Base-by-base conservation (phyloP, 2,888 invertebrate species). In the Hydrotaea cyrtoneurina region DNA sequence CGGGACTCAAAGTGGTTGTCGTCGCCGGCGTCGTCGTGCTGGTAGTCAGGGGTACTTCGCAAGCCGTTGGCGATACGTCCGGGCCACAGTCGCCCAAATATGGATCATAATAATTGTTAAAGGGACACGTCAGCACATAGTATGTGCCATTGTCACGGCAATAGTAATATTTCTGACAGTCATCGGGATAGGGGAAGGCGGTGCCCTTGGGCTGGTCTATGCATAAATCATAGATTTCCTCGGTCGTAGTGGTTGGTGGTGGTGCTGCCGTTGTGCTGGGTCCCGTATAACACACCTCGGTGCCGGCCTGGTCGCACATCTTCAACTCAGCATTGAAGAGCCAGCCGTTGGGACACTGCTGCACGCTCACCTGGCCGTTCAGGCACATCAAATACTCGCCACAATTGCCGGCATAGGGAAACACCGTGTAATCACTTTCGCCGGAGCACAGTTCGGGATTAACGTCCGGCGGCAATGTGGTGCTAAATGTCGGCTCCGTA, bases 381-480 rank as follows among this genome's bases (percentile, higher is more conserved):
- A 76, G 59, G 26, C 91, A 91, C 2, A 83, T 69, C 21, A 91
- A 82, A 39, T 86, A 91, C 85, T 87, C 84, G 0, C 87, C 78
- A 19, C 91, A 91, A 69, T 91, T 84, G 7, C 66, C 87, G 0
- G 86, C 88, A 74, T 89, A 89, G 0, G 90, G 89, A 0, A 88
- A 50, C 0, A 86, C 76, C 0, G 84, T 85, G 3, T 86, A 75
- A 64, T 89, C 86, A 0, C 83, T 80, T 11, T 69, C 2, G 3
- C 71, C 87, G 0, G 17, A 5, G 19, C 90, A 91, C 0, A 43
- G 23, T 1, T 83, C 64, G 0, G 86, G 82, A 85, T 89, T 17
- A 8, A 85, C 43, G 57, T 85, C 87, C 0, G 87, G 75, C 2
- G 86, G 89, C 21, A 88, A 10, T 0, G 83, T 81, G 15, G 86